Base-by-base conservation (phyloP, 2,113 vertebrate species). In the Saccopteryx bilineata region DNA sequence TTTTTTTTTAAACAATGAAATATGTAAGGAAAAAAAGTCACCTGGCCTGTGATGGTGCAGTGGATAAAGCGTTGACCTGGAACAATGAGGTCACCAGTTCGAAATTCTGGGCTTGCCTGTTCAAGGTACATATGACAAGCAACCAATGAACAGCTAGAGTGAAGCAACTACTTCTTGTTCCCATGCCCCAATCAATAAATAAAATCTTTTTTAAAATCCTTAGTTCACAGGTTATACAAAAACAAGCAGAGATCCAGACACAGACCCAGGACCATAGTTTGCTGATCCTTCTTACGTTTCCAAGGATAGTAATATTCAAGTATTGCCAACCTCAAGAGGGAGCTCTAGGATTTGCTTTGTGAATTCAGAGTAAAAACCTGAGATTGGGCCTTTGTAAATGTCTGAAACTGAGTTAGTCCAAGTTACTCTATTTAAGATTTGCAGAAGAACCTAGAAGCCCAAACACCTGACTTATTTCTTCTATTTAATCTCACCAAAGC, bases 241-340 rank as follows among this genome's bases (percentile, higher is more conserved):
- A 76, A 18, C 7, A 7, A 23, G 65, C 17, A 15, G 50, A 19
- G 24, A 14, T 15, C n/a, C 71, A 71, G 54, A 68, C 2, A 63
- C 54, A 13, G 83, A 12, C 28, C 28, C 9, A 24, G 78, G 31
- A 4, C 18, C 28, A 11, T 10, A 19, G 79, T 56, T 54, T 18
- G 39, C 54, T 33, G 31, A 60, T 78, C 14, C 58, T 90, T 60
- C 69, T n/a, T 28, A 4, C 7, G 18, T 81, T 96, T 94, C 19
- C 60, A 31, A 50, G 39, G 54, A 26, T 71, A 72, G 72, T n/a
- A 61, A 18, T 28, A 13, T 60, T 31, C 0, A 18, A 31, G 10
- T 56, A 13, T 6, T 1, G 0, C 15, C 23, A 28, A 31, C 89
- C 95, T 33, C 94, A 83, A 94, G 96, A 93, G 85, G 94, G 89